phyloP scores from a whole-genome alignment of 2,113 vertebrate species.

The Dasyornis broadbenti region DNA sequence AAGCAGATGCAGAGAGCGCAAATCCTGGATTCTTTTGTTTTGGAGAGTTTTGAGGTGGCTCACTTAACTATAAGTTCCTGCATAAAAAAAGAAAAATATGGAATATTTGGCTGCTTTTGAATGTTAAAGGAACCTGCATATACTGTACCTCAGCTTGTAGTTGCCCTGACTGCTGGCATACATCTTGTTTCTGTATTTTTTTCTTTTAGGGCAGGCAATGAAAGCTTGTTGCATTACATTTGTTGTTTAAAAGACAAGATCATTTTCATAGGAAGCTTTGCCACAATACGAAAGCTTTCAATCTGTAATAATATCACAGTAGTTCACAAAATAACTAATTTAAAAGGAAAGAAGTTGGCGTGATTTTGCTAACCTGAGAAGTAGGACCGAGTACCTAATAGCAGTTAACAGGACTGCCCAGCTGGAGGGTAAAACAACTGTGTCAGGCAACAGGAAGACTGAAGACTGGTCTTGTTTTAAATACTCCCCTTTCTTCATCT shows the following conservation, averaged over 20 bases:
- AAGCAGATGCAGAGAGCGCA: not conserved
- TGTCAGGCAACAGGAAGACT: not conserved
- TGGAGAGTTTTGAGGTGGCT: not conserved
- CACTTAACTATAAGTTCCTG: not conserved
- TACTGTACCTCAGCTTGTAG: not conserved
- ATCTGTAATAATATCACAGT: not conserved
- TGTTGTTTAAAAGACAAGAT: not conserved
- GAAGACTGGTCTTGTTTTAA: not conserved
- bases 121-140: not conserved
- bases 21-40: not conserved
- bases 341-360: not conserved
- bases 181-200: not conserved
- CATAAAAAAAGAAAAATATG: not conserved
- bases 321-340: not conserved
- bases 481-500: not conserved
- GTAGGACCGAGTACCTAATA: not conserved
- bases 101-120: not conserved
- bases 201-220: not conserved
- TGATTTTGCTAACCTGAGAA: not conserved
- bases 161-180: not conserved
- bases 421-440: not conserved
- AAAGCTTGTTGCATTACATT: not conserved
- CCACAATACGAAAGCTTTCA: not conserved
- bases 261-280: not conserved
- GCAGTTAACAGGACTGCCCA: not conserved